Base-by-base conservation (phyloP, 2,888 invertebrate species). In the Idaea aversata region DNA sequence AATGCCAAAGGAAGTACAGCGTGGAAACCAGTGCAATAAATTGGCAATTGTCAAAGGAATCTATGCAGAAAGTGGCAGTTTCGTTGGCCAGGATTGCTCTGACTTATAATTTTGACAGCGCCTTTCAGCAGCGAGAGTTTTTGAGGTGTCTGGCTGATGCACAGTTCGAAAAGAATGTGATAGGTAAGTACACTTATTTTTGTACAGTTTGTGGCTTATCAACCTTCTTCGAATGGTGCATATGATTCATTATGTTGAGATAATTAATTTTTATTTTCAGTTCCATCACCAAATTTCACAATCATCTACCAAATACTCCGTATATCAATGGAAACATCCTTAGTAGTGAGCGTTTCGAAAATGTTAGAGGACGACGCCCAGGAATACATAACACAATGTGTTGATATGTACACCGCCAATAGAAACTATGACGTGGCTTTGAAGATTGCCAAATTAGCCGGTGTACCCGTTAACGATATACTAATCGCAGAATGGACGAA, bases 121-220 rank as follows among this genome's bases (percentile, higher is more conserved):
- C 94, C 0, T 93, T 93, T 72, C 94, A 95, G 75, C 95, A 96
- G 81, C 93, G 94, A 47, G 93, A 94, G 73, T 94, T 96, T 70
- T 83, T 97, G 3, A 90, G 93, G 62, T 91, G 94, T 68, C 84
- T 96, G 57, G 93, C 94, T 63, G 88, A 92, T 34, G 90, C 94
- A 0, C 91, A 94, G 63, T 93, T 95, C 72, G 93, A 93, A 47
- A 90, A 91, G 69, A 94, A 94, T 72, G 92, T 95, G 66, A 80
- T 82, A 59, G 92, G 93, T 91, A 76, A 80, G 78, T 65, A 59
- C 57, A 25, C 64, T 10, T 16, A 4, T 64, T 2, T 3, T 57
- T 15, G 7, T 16, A 16, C n/a, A 61, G 57, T 16, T 25, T 7
- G 38, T 16, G n/a, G 16, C 13, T 5, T 47, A 3, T 6, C 7